Evolutionary conservation across 2,888 invertebrate species (phyloP), one percentile per base, ranked within the genome.

Genomic region (Rhingia rostrata): DNA sequence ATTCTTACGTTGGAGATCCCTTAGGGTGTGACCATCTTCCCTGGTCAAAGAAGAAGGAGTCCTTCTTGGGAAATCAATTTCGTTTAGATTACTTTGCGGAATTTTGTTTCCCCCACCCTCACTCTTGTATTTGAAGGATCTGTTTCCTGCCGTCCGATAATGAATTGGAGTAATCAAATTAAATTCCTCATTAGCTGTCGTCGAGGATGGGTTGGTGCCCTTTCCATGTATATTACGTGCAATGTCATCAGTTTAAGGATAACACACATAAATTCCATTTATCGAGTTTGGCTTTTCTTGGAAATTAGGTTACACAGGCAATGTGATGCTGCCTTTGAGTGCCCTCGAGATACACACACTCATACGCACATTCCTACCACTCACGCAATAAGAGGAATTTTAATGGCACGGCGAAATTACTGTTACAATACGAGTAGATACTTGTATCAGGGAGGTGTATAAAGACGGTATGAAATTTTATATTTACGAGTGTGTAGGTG

Each of bases 91-190:
- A 32, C 47, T 51, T 6, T 69, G 43, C 33, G 45, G 22, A 22
- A 22, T 22, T 22, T 2, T 22, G 1, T 10, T 35, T 14, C n/a
- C 10, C 60, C 37, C 54, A 35, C 51, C 35, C 35, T 63, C 43
- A 45, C 14, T 60, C 33, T 32, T 45, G 12, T 51, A n/a, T 43
- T 43, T 12, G 5, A 30, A 30, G 7, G 33, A 32, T 56, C 32
- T 79, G 51, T 56, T 72, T 73, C 32, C 12, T 54, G 58, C 32
- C 58, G 66, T 51, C 41, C 22, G 63, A 74, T 84, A 84, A 84
- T 80, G 74, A 84, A 84, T 84, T 74, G 79, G 64, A 80, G 70
- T 79, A 84, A 84, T 84, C 80, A 80, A 84, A 75, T 80, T 80
- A 75, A 84, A 80, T 79, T 84, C 66, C 66, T 64, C 74, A 80